Evolutionary conservation across 2,113 vertebrate species (phyloP).

Genomic region (Paradisaea rubra): DNA sequence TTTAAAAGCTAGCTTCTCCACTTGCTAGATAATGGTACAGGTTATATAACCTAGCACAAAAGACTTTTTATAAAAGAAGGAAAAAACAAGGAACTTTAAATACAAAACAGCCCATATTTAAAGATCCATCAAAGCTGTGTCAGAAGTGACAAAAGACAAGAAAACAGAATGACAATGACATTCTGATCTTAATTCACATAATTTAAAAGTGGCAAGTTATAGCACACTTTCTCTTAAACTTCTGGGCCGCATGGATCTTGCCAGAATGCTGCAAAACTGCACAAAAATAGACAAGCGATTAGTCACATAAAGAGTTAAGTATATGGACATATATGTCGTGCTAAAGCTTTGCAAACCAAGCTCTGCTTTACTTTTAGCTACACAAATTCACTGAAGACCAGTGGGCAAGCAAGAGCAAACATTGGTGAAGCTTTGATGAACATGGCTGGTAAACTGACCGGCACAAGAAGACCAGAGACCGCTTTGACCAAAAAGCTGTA

Average conservation of each 20-base stretch:
- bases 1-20: conserved; percentile 10
- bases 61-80: neutral
- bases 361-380: neutral
- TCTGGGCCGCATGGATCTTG: neutral
- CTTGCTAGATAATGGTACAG: neutral
- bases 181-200: conserved; percentile 25
- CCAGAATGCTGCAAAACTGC: neutral
- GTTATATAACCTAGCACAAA: conserved; percentile 17
- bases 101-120: conserved; percentile 20
- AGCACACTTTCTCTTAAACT: neutral
- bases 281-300: neutral
- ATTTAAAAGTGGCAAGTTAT: neutral
- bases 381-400: neutral
- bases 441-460: accelerated
- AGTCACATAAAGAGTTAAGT: neutral
- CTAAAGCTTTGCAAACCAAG: neutral
- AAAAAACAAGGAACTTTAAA: conserved; percentile 39
- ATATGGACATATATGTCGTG: neutral
- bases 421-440: accelerated
- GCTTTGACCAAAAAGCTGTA: neutral
- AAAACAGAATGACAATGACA: conserved; percentile 30
- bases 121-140: conserved; percentile 31
- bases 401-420: neutral
- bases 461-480: neutral
- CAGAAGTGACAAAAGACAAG: neutral